phyloP scores from a whole-genome alignment of 37 sponge, comb jelly and placozoan species.

The Halichondria panicea region DNA sequence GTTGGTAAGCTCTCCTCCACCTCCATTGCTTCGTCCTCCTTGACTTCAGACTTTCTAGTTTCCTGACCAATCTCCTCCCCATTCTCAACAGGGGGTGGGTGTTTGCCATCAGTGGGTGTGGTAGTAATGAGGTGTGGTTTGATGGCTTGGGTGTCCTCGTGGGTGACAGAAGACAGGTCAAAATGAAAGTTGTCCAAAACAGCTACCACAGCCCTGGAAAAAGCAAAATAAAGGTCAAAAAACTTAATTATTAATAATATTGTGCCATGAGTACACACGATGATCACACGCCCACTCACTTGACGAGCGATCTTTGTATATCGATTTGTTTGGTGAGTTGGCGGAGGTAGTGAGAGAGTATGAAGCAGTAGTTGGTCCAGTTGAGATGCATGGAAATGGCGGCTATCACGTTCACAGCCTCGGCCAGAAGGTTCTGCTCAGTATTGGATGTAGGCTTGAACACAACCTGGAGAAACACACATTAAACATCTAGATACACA shows the following conservation, averaged over 20 bases:
- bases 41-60: neutral
- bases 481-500: neutral
- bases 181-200: conserved; percentile 81
- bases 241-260: neutral
- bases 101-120: too few species aligned
- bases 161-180: conserved; percentile 25
- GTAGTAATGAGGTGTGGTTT: neutral
- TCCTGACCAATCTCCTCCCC: neutral
- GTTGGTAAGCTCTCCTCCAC: too few species aligned
- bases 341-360: conserved; percentile 63
- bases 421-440: conserved; percentile 79
- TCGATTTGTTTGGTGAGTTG: conserved; percentile 54
- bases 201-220: conserved; percentile 67
- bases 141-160: neutral
- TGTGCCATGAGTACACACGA: neutral
- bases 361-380: conserved; percentile 67
- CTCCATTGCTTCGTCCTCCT: neutral
- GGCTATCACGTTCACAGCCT: conserved; percentile 73
- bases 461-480: conserved; percentile 47
- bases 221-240: neutral
- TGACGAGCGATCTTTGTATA: conserved; percentile 60
- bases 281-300: conserved; percentile 24
- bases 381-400: conserved; percentile 45
- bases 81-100: too few species aligned
- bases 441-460: conserved; percentile 20